Conservation (phyloP, 2,797 vertebrate species). For the Sebastes flavidus region DNA sequence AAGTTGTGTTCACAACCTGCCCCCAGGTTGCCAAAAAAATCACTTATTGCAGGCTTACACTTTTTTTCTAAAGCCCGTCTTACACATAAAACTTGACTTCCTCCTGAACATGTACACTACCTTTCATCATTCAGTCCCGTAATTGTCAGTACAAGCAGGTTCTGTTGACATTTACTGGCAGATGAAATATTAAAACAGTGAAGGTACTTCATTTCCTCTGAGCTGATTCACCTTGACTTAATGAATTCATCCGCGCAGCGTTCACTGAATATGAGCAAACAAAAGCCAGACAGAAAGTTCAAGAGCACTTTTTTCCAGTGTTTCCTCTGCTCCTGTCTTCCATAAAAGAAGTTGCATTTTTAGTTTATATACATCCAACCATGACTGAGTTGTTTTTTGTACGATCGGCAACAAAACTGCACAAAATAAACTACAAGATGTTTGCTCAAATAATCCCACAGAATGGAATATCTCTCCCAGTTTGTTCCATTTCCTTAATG, state of each 20-base stretch:
- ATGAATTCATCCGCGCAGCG: not conserved
- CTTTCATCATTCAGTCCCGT: not conserved
- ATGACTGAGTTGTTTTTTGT: not conserved
- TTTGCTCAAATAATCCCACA: not conserved
- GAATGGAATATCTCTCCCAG: not conserved
- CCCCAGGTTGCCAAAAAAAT: not conserved
- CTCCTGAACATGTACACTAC: not conserved
- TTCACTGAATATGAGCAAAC: not conserved
- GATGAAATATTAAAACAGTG: constrained; percentile 5
- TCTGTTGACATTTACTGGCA: constrained; percentile 6
- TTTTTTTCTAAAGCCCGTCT: not conserved
- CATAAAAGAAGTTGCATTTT: not conserved
- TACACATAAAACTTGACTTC: not conserved
- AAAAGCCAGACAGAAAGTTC: not conserved
- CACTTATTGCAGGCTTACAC: not conserved
- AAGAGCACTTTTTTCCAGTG: not conserved
- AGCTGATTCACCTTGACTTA: not conserved
- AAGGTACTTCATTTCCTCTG: not conserved
- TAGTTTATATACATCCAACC: not conserved
- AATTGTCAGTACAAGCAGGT: constrained; percentile 1
- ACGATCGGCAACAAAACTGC: not conserved
- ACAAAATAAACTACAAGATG: not conserved
- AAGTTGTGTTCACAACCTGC: not conserved
- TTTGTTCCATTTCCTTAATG: not conserved
- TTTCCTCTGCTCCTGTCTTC: not conserved